Percentiles rank a stretch among this genome's conserved stretches.
Evolutionary conservation across 2,888 invertebrate genomes (phyloP).

Genomic region (Xestia c-nigrum): DNA sequence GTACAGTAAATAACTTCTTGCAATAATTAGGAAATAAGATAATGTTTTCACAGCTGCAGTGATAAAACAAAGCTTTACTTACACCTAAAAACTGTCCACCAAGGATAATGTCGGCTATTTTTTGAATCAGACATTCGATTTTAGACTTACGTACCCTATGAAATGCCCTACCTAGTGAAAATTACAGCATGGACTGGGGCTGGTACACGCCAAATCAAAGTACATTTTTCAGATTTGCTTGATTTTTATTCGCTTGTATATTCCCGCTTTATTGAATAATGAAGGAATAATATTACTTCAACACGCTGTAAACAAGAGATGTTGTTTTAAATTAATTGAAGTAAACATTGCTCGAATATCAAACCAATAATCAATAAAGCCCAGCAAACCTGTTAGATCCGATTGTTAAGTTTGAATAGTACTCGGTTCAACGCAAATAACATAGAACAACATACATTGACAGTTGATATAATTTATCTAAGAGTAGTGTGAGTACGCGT

Average conservation of each 20-base stretch:
- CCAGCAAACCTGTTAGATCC: background rate
- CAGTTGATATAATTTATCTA: background rate
- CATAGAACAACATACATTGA: conserved; percentile 1
- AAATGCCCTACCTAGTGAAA: background rate
- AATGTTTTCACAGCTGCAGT: conserved; percentile 5
- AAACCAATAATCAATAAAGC: conserved; percentile 9
- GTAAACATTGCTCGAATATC: background rate
- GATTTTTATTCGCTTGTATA: background rate
- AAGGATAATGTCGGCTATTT: background rate
- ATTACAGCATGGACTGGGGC: background rate
- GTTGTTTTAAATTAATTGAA: conserved; percentile 3
- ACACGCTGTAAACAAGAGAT: background rate
- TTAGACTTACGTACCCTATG: background rate
- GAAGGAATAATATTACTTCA: background rate
- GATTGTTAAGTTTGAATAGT: conserved; percentile 3
- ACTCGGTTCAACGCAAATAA: background rate
- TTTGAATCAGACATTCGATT: background rate
- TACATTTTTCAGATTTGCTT: too few relatives aligned
- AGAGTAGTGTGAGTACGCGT: too few relatives aligned
- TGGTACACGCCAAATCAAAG: background rate
- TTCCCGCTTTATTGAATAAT: background rate
- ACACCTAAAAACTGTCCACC: background rate
- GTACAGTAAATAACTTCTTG: conserved; percentile 14
- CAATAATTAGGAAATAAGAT: conserved; percentile 1
- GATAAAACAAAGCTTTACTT: background rate